Percentiles rank a stretch among this genome's conserved stretches.
Conservation (phyloP, 1,140 invertebrate genomes). For the Drosophila sproati region DNA sequence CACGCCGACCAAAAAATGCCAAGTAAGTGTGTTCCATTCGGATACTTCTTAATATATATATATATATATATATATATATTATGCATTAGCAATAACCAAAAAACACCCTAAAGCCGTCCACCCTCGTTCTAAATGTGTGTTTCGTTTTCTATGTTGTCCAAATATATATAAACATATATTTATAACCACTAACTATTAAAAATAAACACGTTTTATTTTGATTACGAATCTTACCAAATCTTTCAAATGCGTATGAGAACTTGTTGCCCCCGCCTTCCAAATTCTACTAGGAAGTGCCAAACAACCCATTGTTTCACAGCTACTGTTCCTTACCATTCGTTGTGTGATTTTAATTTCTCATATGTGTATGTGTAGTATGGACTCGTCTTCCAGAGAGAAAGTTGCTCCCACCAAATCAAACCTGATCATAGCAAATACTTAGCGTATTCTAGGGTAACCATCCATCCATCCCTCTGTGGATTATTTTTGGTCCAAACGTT, state of each 20-base stretch:
- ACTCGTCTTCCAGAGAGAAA: not conserved
- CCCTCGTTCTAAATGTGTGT: conserved; percentile 18
- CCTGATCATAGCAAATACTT: not conserved
- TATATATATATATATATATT: conserved; percentile 4
- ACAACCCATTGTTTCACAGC: not conserved
- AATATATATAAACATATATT: no score
- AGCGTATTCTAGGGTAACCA: not conserved
- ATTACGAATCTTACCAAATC: not conserved
- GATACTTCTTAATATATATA: not conserved
- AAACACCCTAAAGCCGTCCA: not conserved
- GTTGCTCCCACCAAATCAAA: not conserved
- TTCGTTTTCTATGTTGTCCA: conserved; percentile 15
- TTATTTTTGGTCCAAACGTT: not conserved
- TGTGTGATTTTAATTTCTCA: conserved; percentile 1
- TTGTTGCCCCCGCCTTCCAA: not conserved
- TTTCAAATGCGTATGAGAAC: not conserved
- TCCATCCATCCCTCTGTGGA: not conserved
- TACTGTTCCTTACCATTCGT: not conserved
- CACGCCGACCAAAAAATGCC: conserved; percentile 91
- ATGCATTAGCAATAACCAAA: not conserved
- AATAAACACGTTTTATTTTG: no score
- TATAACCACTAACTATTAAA: not conserved
- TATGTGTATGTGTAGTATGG: not conserved
- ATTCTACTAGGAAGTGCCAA: no score
- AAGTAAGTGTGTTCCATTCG: conserved; percentile 89